Evolutionary conservation across 2,797 vertebrate genomes (phyloP).

Genomic region (Phrynocephalus vlangalii): DNA sequence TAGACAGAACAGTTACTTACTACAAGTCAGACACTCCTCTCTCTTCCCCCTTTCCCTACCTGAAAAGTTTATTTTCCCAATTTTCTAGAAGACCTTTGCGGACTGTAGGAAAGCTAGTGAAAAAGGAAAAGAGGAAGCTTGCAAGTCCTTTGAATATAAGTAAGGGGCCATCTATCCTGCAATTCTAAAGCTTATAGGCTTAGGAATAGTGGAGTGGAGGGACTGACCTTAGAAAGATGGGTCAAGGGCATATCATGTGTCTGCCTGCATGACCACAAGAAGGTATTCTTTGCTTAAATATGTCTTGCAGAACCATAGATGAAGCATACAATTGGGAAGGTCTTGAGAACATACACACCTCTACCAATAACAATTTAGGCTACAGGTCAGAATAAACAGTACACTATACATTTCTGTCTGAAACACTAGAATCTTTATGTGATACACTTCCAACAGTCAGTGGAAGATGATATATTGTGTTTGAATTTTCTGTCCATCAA

Average conservation of each 20-base stretch:
- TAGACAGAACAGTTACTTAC: constrained; percentile 32
- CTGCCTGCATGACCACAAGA: neutral
- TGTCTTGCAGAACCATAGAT: neutral
- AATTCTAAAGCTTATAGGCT: constrained; percentile 13
- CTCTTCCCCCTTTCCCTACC: neutral
- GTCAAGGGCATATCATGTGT: neutral
- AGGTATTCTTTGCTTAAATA: neutral
- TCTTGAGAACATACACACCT: neutral
- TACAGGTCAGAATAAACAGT: neutral
- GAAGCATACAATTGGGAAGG: neutral
- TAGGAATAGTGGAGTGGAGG: constrained; percentile 39
- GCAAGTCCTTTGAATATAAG: constrained; percentile 42
- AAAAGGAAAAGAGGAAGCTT: constrained; percentile 50
- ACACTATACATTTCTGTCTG: neutral
- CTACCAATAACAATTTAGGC: neutral
- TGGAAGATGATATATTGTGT: neutral
- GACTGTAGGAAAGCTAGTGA: constrained; percentile 36
- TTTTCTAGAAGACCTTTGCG: constrained; percentile 33
- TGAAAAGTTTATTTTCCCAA: constrained; percentile 13
- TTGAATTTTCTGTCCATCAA: neutral
- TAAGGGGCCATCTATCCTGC: constrained; percentile 17
- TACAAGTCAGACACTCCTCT: neutral
- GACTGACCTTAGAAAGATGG: neutral
- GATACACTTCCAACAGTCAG: neutral
- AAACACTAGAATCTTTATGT: neutral